A percentile compares a stretch with the other conserved stretches of the same genome.
Conservation (phyloP, 2,888 invertebrate species). For the Eupithecia inturbata region DNA sequence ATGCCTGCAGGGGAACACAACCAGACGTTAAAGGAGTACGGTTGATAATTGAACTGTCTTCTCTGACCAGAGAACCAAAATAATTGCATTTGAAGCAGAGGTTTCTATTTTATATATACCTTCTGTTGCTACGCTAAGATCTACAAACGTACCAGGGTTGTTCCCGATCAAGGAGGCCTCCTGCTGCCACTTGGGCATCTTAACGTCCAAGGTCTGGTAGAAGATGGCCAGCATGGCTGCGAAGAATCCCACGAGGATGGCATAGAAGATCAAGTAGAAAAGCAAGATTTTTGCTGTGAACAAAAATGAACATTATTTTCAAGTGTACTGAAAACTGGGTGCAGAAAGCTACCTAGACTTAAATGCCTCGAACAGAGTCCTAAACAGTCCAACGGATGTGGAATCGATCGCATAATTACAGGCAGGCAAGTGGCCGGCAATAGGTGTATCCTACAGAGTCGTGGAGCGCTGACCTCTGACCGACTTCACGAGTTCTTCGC, state of each 20-base stretch:
- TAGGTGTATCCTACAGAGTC: constrained; percentile 51
- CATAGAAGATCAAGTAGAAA: constrained; percentile 98
- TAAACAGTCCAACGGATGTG: constrained; percentile 14
- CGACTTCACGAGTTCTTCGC: constrained; percentile 37
- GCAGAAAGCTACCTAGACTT: not conserved
- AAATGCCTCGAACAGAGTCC: not conserved
- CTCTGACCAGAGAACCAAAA: not conserved
- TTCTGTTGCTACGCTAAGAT: not conserved
- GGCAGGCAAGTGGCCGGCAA: constrained; percentile 51
- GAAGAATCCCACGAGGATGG: constrained; percentile 96
- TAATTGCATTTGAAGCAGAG: not conserved
- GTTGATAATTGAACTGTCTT: not conserved
- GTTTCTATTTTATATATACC: not conserved
- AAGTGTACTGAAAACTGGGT: not conserved
- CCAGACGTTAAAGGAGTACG: not conserved
- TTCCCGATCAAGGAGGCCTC: constrained; percentile 94
- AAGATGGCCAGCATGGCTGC: constrained; percentile 97
- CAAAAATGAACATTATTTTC: constrained; percentile 34
- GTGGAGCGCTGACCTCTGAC: constrained; percentile 49
- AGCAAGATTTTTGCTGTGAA: constrained; percentile 96
- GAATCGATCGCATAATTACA: constrained; percentile 48
- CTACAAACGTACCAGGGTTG: constrained; percentile 92
- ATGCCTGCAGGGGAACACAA: constrained; percentile 86
- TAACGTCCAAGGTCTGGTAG: constrained; percentile 94
- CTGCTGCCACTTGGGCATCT: constrained; percentile 95